Base-by-base conservation (phyloP, 2,113 vertebrate genomes). In the Hemicordylus capensis region DNA sequence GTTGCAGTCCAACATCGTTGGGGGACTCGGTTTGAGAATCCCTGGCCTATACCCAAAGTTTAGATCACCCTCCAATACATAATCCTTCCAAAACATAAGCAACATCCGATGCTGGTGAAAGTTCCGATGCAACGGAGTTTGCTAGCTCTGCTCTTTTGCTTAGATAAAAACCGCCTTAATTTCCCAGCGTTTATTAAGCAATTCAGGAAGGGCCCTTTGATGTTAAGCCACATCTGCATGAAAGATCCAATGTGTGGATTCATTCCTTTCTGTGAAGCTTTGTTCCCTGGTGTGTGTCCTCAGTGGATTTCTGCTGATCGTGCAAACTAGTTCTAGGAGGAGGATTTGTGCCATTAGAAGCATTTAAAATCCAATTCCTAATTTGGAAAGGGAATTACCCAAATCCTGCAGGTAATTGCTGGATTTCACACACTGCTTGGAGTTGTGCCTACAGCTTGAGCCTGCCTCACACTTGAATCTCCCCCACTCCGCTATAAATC, bases 141-240 rank as follows among this genome's bases (percentile, higher is more conserved):
- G 70, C 66, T 76, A 59, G 54, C 31, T 11, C 70, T 81, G 59
- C 69, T 58, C 20, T 72, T 59, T 79, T 76, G 63, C 31, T 46
- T 39, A n/a, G 84, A n/a, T 58, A 34, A 51, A 31, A 34, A 76
- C 26, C 66, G 66, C 42, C 73, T 82, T 78, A 34, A 86, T 79
- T 82, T 85, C 42, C 66, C 73, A 31, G 42, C 22, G 54, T 76
- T 64, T 39, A 56, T 83, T 59, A 28, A 46, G 26, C 67, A 48
- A 10, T 37, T 12, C 48, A 84, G 77, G 59, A 83, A 48, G 51
- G 24, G n/a, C 46, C n/a, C 37, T 79, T 80, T 80, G 78, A 26
- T 56, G 61, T 44, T 81, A 76, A 73, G 54, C 42, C 81, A 34
- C 37, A 81, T 39, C 78, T 80, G 51, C 81, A n/a, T 80, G 72